Evolutionary conservation across 30 jellyfish, hydroid and myxozoan species (phyloP).

Genomic region (Hydra vulgaris): DNA sequence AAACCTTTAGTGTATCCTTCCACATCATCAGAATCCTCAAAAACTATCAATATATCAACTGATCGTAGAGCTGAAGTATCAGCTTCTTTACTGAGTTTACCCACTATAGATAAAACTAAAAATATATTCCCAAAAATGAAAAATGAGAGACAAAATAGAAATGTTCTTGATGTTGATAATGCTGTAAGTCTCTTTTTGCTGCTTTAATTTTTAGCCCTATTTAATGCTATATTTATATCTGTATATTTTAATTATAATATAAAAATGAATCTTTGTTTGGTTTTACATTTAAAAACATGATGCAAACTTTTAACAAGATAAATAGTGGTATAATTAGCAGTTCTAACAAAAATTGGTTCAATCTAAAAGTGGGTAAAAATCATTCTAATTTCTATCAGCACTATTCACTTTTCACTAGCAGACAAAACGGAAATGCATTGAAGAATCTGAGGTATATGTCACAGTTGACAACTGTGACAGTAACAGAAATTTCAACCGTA

Average conservation of each 20-base stretch:
- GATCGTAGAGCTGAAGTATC: constrained; percentile 27
- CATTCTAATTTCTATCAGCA: background rate
- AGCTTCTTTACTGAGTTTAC: constrained; percentile 10
- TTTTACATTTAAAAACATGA: background rate
- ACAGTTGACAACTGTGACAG: background rate
- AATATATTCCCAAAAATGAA: constrained; percentile 27
- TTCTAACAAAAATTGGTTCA: background rate
- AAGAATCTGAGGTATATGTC: background rate
- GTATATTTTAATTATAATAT: background rate
- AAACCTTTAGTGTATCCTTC: constrained; percentile 10
- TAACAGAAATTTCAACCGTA: background rate
- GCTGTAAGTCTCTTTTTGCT: background rate
- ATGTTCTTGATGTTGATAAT: constrained; percentile 10
- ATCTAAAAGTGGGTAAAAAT: background rate
- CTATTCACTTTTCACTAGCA: background rate
- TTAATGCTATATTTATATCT: background rate
- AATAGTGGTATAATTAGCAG: background rate
- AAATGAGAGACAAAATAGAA: background rate
- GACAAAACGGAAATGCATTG: background rate
- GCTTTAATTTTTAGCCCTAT: background rate
- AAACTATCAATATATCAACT: constrained; percentile 10
- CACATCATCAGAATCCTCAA: background rate
- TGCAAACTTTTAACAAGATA: background rate
- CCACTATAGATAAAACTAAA: background rate
- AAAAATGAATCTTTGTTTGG: background rate